Evolutionary conservation across 37 sponge, comb jelly and placozoan genomes (phyloP).

Genomic region (Mnemiopsis leidyi): DNA sequence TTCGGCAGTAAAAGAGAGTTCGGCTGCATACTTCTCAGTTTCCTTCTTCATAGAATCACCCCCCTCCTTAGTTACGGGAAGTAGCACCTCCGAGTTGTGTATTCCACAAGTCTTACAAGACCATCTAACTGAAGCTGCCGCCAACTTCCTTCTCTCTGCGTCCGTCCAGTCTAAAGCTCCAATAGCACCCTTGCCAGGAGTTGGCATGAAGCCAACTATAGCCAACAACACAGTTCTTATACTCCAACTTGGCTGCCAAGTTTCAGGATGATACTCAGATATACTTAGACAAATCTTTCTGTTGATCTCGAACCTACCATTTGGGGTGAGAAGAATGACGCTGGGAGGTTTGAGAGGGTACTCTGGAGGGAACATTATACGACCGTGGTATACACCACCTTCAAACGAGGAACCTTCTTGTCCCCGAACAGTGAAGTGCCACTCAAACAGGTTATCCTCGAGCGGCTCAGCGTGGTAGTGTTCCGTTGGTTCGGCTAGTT

Average conservation of each 20-base stretch:
- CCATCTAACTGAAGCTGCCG: slow-evolving; percentile 47
- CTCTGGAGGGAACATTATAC: slow-evolving; percentile 90
- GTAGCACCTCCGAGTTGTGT: neutral
- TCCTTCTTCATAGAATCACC: neutral
- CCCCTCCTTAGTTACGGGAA: neutral
- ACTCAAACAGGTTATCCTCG: slow-evolving; percentile 97
- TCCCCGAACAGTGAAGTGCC: slow-evolving; percentile 97
- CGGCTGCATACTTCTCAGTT: slow-evolving; percentile 16
- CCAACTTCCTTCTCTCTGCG: slow-evolving; percentile 78
- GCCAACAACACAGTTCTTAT: slow-evolving; percentile 95
- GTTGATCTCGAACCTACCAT: slow-evolving; percentile 89
- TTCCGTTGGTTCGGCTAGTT: slow-evolving; percentile 83
- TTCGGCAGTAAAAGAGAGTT: slow-evolving; percentile 12
- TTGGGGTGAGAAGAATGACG: slow-evolving; percentile 90
- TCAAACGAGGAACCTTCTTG: slow-evolving; percentile 83
- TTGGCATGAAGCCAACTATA: slow-evolving; percentile 96
- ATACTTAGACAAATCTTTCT: slow-evolving; percentile 97
- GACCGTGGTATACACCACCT: slow-evolving; percentile 89
- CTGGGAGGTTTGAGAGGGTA: slow-evolving; percentile 99
- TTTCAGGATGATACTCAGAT: slow-evolving; percentile 93
- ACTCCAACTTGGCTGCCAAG: slow-evolving; percentile 99
- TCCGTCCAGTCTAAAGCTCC: slow-evolving; percentile 88
- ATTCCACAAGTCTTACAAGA: neutral
- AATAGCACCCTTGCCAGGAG: slow-evolving; percentile 85
- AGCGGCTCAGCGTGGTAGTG: slow-evolving; percentile 90